A percentile compares a stretch with the other conserved stretches of the same genome.
phyloP scores from a whole-genome alignment of 2,797 vertebrate species.

The Ctenopoma kingsleyae region DNA sequence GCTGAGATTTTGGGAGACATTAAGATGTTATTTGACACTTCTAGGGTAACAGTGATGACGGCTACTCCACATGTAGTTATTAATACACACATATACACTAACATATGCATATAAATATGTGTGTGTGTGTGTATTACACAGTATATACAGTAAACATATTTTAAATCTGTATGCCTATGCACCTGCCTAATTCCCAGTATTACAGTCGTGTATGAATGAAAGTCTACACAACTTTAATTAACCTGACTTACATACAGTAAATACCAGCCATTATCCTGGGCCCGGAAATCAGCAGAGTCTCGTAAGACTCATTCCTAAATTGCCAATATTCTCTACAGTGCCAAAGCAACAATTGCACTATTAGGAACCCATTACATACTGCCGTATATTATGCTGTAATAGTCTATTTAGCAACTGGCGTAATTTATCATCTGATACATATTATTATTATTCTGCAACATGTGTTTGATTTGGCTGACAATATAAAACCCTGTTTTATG shows the following conservation, averaged over 20 bases:
- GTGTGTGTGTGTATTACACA: too few species aligned
- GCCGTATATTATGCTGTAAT: conserved; percentile 19
- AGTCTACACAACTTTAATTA: conserved; percentile 33
- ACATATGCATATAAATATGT: too few species aligned
- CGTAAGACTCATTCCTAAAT: conserved; percentile 26
- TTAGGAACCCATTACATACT: conserved; percentile 26
- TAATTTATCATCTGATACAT: conserved; percentile 19
- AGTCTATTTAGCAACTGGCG: conserved; percentile 23
- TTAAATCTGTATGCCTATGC: background rate
- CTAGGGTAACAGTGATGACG: conserved; percentile 54
- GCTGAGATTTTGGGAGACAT: conserved; percentile 57
- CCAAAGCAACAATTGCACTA: conserved; percentile 24
- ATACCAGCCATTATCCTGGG: conserved; percentile 17
- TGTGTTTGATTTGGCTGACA: conserved; percentile 4
- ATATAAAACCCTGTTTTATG: conserved; percentile 5
- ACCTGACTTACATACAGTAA: conserved; percentile 23
- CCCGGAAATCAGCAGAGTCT: conserved; percentile 11
- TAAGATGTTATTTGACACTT: conserved; percentile 69
- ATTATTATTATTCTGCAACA: conserved; percentile 12
- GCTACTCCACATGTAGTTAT: conserved; percentile 43
- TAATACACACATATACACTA: background rate
- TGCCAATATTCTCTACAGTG: conserved; percentile 36
- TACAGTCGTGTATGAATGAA: conserved; percentile 19
- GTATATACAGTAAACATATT: too few species aligned
- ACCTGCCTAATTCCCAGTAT: background rate